These are phyloP conservation scores for Malthinus seriepunctatus DNA, from an alignment of 2,888 invertebrate genomes.

Conservation along the genomic window DNA sequence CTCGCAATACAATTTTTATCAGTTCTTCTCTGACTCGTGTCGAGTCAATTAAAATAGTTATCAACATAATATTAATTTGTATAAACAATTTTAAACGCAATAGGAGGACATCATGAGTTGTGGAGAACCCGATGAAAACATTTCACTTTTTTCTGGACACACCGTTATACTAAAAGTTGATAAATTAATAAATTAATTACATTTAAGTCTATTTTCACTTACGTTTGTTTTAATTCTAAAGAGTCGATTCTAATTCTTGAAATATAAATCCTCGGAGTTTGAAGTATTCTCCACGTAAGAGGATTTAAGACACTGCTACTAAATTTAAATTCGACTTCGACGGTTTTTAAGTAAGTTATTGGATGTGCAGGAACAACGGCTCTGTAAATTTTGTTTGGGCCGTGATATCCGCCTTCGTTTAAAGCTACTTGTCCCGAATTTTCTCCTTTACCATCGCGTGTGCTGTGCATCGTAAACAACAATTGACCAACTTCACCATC, in stretches of 20 bases:
- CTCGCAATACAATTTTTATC: too few relatives aligned
- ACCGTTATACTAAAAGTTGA: slow-evolving; percentile 65
- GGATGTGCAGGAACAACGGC: slow-evolving; percentile 70
- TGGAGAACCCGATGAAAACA: slow-evolving; percentile 68
- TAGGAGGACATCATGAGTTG: slow-evolving; percentile 53
- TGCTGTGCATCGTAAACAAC: slow-evolving; percentile 67
- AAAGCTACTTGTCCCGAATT: slow-evolving; percentile 45
- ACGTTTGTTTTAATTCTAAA: slow-evolving; percentile 72
- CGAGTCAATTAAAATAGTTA: background rate
- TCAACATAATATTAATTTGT: background rate
- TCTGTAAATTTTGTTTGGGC: slow-evolving; percentile 72
- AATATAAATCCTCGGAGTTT: slow-evolving; percentile 74
- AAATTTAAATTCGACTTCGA: slow-evolving; percentile 78
- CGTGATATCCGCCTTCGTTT: slow-evolving; percentile 59
- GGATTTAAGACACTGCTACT: slow-evolving; percentile 79
- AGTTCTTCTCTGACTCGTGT: too few relatives aligned
- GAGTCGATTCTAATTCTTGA: slow-evolving; percentile 73
- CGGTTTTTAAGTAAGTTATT: slow-evolving; percentile 68
- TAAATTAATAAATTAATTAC: background rate
- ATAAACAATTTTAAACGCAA: slow-evolving; percentile 37
- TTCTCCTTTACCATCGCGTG: slow-evolving; percentile 55
- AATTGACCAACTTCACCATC: slow-evolving; percentile 81
- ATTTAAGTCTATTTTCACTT: slow-evolving; percentile 44
- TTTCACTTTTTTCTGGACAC: slow-evolving; percentile 68
- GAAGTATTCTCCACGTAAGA: slow-evolving; percentile 78